These are phyloP conservation scores for Dysidea cf. avara DNA, from an alignment of 37 sponge, comb jelly and placozoan genomes.

Conservation along the genomic window DNA sequence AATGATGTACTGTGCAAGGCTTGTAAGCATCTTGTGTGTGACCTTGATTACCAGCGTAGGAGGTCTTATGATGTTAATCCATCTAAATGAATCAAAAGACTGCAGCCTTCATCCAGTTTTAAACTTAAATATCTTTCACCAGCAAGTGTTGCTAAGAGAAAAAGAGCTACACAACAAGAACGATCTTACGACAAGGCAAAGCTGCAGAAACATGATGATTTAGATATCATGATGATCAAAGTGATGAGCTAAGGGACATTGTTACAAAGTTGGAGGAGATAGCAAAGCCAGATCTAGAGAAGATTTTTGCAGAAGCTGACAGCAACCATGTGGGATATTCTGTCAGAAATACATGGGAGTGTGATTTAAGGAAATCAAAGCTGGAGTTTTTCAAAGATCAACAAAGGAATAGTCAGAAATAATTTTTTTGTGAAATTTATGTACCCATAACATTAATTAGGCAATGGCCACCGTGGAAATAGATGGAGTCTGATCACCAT, in stretches of 20 bases:
- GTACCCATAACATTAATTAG: not conserved
- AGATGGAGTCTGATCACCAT: conserved; percentile 38
- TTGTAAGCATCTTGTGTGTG: conserved; percentile 7
- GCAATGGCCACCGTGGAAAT: conserved; percentile 15
- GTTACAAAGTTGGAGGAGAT: conserved; percentile 2
- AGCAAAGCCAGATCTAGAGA: conserved; percentile 20
- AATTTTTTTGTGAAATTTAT: not conserved
- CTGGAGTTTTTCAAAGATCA: conserved; percentile 40
- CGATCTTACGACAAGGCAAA: not conserved
- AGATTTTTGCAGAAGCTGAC: conserved; percentile 11
- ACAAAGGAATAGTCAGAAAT: conserved; percentile 5
- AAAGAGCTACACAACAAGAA: conserved; percentile 18
- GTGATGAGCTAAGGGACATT: conserved; percentile 22
- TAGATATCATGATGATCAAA: conserved; percentile 21
- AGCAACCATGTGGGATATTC: conserved; percentile 20
- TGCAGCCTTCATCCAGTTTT: conserved; percentile 14
- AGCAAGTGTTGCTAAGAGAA: conserved; percentile 10
- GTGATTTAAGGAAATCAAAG: conserved; percentile 4
- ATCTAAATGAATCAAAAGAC: not conserved
- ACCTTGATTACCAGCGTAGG: conserved; percentile 15
- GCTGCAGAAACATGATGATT: conserved; percentile 19
- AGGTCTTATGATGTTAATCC: not conserved
- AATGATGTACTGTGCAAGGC: conserved; percentile 17
- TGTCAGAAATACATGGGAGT: conserved; percentile 21
- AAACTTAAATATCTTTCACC: conserved; percentile 37